These are phyloP conservation scores for Eleutherodactylus coqui DNA, from an alignment of 2,797 vertebrate species.

Conservation along the genomic window DNA sequence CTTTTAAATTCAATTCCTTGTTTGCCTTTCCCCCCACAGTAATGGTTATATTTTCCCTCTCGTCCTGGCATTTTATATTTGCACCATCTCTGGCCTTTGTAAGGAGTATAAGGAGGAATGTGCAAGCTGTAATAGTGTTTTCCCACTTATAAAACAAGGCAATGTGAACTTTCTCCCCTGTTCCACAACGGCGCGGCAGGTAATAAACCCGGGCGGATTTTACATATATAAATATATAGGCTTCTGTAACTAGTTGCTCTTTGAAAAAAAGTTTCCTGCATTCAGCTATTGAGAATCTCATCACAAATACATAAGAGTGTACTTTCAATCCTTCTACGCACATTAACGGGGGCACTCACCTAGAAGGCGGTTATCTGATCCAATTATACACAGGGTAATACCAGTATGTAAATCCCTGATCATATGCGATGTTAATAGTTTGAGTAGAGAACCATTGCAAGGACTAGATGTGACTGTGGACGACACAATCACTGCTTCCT, in stretches of 20 bases:
- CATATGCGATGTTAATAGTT: no score
- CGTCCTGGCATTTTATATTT: constrained; percentile 39
- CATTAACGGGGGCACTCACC: no score
- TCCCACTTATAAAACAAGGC: constrained; percentile 11
- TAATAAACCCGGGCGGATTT: not conserved
- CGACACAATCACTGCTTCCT: not conserved
- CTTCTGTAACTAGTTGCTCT: not conserved
- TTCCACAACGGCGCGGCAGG: not conserved
- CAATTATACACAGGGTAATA: no score
- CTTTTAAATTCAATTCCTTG: constrained; percentile 35
- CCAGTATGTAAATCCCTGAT: no score
- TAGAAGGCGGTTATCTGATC: no score
- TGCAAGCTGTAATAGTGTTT: constrained; percentile 3
- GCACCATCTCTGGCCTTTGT: constrained; percentile 8
- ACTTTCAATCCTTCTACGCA: not conserved
- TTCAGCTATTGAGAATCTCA: not conserved
- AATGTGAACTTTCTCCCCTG: constrained; percentile 5
- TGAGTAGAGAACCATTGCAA: not conserved
- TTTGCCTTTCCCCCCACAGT: not conserved
- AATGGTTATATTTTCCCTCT: constrained; percentile 24
- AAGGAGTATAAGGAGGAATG: not conserved
- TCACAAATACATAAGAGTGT: not conserved
- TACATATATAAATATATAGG: not conserved
- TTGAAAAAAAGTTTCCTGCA: not conserved
- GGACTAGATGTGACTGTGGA: not conserved